Conservation (phyloP, 2,113 vertebrate species). For the Microcebus tavaratra region DNA sequence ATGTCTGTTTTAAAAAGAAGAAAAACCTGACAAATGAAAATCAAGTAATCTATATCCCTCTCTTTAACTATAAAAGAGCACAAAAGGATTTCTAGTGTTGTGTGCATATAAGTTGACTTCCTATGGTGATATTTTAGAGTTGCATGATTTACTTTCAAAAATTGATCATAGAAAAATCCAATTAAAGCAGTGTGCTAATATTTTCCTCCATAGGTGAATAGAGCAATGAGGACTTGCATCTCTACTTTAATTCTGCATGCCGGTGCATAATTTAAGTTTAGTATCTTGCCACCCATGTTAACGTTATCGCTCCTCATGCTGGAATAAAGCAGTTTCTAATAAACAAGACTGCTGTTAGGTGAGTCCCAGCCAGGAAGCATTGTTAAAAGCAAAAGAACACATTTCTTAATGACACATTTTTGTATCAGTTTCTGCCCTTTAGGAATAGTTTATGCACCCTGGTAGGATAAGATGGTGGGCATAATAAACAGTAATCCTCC, state of each 20-base stretch:
- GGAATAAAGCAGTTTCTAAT: conserved; percentile 31
- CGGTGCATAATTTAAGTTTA: conserved; percentile 68
- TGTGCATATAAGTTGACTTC: conserved; percentile 18
- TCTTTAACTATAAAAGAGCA: conserved; percentile 6
- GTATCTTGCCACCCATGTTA: conserved; percentile 35
- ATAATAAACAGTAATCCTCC: not conserved
- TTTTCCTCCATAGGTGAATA: conserved; percentile 67
- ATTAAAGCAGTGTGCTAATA: conserved; percentile 73
- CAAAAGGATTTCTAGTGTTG: conserved; percentile 66
- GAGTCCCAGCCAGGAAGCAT: not conserved
- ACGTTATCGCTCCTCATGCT: not conserved
- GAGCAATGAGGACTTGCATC: conserved; percentile 24
- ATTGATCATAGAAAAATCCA: conserved; percentile 61
- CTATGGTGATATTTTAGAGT: conserved; percentile 53
- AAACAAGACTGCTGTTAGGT: conserved; percentile 17
- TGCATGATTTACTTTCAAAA: conserved; percentile 48
- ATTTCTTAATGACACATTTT: conserved; percentile 2
- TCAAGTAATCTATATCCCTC: conserved; percentile 71
- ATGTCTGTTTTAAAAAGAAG: conserved; percentile 74
- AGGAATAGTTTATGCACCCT: not conserved
- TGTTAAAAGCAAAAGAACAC: not conserved
- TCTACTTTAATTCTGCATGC: conserved; percentile 69
- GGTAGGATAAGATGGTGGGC: not conserved
- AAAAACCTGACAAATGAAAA: conserved; percentile 78
- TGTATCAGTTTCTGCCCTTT: not conserved